These are phyloP conservation scores for Toxotes chatareus DNA, from an alignment of 2,113 vertebrate species.

Conservation along the genomic window DNA sequence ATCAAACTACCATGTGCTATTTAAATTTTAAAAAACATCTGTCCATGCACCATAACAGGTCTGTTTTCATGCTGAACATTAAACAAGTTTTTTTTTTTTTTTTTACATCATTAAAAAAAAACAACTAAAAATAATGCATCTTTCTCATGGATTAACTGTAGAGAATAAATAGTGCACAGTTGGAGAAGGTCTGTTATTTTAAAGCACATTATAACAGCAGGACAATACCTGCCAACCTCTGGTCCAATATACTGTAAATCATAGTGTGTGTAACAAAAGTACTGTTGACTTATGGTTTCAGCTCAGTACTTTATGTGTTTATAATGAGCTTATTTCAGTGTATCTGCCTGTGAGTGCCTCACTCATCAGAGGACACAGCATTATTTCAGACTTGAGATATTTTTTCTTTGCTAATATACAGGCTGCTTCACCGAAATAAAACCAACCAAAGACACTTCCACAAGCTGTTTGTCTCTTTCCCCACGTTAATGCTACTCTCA, in stretches of 20 bases:
- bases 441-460: slow-evolving; percentile 7
- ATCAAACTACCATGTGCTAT: slow-evolving; percentile 33
- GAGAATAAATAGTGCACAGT: slow-evolving; percentile 44
- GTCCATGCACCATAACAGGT: slow-evolving; percentile 5
- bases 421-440: slow-evolving; percentile 27
- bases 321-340: slow-evolving; percentile 25
- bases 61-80: slow-evolving; percentile 19
- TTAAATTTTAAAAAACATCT: slow-evolving; percentile 8
- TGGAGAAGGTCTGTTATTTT: slow-evolving; percentile 48
- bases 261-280: slow-evolving; percentile 6
- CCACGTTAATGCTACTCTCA: slow-evolving; percentile 42
- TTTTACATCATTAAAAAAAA: neutral
- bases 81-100: slow-evolving; percentile 6
- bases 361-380: neutral
- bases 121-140: neutral
- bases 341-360: neutral
- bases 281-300: neutral
- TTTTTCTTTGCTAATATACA: slow-evolving; percentile 6
- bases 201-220: slow-evolving; percentile 38
- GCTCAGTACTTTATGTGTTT: slow-evolving; percentile 32
- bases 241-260: slow-evolving; percentile 22
- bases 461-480: slow-evolving; percentile 17
- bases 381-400: neutral
- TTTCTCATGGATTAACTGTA: neutral
- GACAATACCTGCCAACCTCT: neutral